Evolutionary conservation across 1,140 invertebrate genomes (phyloP), one percentile per base, ranked within the genome.

Genomic region (Nasonia giraulti): DNA sequence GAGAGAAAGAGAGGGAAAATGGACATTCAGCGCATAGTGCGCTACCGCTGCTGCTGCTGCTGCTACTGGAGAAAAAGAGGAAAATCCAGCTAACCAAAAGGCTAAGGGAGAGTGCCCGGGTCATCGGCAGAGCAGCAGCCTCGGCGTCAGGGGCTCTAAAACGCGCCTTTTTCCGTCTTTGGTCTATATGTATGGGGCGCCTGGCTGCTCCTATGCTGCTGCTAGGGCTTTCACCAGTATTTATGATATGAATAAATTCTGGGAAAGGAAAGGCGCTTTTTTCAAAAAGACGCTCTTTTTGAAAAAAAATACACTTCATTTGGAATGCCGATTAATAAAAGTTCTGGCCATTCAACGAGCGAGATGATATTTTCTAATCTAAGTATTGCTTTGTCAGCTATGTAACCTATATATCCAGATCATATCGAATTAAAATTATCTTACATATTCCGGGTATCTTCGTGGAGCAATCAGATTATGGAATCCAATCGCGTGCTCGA

Each of bases 1-100:
- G 68, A 80, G 66, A 44, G 37, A 69, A 33, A n/a, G 17, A 31
- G 14, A 33, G 68, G 12, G 17, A 8, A 62, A n/a, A n/a, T 50
- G 47, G 55, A 62, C 17, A 62, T 62, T n/a, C 55, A 62, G 17
- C 55, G 20, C 20, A n/a, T 62, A 62, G 3, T n/a, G 20, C 55
- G 17, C 55, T 62, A n/a, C 0, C 20, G 55, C 17, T 6, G 14
- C 55, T 62, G 17, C 55, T 62, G 17, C 55, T 62, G 55, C 14
- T 62, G 47, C 47, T 12, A 50, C 47, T 50, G 12, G 55, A 62
- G 20, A n/a, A 71, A 71, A 71, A 31, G 14, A 27, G 20, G 14
- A 71, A 33, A 71, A 62, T 23, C 10, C 20, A 40, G 8, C 17
- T 80, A 80, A 68, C 27, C 55, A n/a, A 80, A 80, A 69, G 31